These are phyloP conservation scores for Microtus richardsoni DNA, from an alignment of 2,113 vertebrate genomes.

Conservation along the genomic window DNA sequence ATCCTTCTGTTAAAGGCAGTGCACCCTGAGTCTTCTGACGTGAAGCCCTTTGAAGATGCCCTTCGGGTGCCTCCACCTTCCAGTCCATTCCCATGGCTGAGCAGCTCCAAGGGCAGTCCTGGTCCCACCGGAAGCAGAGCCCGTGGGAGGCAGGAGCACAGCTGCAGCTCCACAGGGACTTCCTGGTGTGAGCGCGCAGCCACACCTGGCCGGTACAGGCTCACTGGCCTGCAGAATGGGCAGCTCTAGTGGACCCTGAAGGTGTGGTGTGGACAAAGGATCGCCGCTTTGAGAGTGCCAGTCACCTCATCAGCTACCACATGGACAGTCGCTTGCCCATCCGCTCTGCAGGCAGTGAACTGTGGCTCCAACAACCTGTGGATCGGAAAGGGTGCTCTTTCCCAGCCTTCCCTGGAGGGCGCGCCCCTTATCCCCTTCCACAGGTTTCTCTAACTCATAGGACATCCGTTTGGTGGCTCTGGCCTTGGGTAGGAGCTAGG, in stretches of 20 bases:
- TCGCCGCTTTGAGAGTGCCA: conserved; percentile 96
- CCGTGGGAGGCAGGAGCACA: conserved; percentile 93
- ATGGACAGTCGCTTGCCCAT: conserved; percentile 99
- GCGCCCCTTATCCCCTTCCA: background rate
- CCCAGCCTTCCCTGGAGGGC: background rate
- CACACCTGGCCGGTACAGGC: conserved; percentile 95
- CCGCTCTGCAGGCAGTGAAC: conserved; percentile 96
- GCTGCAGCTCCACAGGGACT: conserved; percentile 94
- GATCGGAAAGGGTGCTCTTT: conserved; percentile 91
- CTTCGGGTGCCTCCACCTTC: conserved; percentile 85
- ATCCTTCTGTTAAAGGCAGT: conserved; percentile 89
- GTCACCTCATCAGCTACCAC: conserved; percentile 98
- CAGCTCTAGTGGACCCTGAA: conserved; percentile 96
- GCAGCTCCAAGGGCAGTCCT: conserved; percentile 92
- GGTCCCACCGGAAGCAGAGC: conserved; percentile 96
- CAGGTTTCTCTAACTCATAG: background rate
- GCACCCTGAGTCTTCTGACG: conserved; percentile 93
- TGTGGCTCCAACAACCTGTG: conserved; percentile 96
- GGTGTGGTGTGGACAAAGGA: conserved; percentile 99
- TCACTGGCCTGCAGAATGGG: conserved; percentile 95
- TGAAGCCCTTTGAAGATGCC: conserved; percentile 98
- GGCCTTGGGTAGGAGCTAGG: conserved; percentile 29
- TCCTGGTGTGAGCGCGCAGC: conserved; percentile 96
- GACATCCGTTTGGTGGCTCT: conserved; percentile 46
- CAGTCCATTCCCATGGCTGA: conserved; percentile 92